Base-by-base conservation (phyloP, 2,113 vertebrate species). In the Pyxicephalus adspersus region DNA sequence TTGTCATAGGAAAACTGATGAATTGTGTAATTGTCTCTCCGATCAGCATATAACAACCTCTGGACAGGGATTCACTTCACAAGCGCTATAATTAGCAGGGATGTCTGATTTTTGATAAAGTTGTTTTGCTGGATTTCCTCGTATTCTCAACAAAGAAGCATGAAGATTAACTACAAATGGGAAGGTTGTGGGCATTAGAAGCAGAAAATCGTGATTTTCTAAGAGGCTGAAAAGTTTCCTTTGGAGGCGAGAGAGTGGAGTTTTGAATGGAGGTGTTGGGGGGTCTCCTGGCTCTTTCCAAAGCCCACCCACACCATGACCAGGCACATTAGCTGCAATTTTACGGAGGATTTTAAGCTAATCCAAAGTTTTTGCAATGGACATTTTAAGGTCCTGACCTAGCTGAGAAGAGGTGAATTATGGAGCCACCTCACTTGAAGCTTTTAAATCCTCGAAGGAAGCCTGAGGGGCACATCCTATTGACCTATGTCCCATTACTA, bases 271-370 rank as follows among this genome's bases (percentile, higher is more conserved):
- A 38, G 11, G 29, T 65, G 63, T 25, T 67, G 34, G 23, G 60
- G 17, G 18, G 57, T 25, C 67, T 45, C 19, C 26, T 4, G 75
- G 52, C 75, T 84, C 28, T 11, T 64, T 83, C 83, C 64, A n/a
- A 18, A 20, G 67, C 57, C 78, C 70, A 23, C 84, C 78, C 83
- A 51, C 54, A 87, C 87, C 88, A 85, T 87, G 89, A 87, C 88
- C 84, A 84, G 83, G 79, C 80, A 55, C 84, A 90, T 90, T 88
- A 86, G 85, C 45, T 51, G 25, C 86, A 75, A 81, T 85, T 87
- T 85, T 86, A 84, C 85, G 85, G 86, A 84, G 84, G 84, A 86
- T 87, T 87, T 89, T 84, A 83, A 86, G 87, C 84, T 67, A 50
- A 65, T 83, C 83, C 70, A 79, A 73, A 83, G 57, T 77, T 82